Evolutionary conservation across 2,113 vertebrate species (phyloP).

Genomic region (Pongo pygmaeus): DNA sequence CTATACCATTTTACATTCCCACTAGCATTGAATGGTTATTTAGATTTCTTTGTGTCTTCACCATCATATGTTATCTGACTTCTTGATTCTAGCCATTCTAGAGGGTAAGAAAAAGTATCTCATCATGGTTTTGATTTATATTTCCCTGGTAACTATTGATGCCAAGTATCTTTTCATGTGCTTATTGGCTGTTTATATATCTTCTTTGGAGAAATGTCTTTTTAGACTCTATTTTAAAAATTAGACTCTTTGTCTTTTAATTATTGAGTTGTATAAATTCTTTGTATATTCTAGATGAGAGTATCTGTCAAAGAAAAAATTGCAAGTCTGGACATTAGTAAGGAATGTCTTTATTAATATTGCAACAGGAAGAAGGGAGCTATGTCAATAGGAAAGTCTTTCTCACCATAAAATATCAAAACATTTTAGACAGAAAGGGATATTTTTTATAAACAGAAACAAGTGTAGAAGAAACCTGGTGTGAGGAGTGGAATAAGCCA

Average conservation of each 20-base stretch:
- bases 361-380: background rate
- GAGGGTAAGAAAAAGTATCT: background rate
- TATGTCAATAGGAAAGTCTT: background rate
- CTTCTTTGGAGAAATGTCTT: background rate
- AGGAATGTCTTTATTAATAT: background rate
- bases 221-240: background rate
- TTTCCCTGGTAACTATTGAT: background rate
- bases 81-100: background rate
- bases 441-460: background rate
- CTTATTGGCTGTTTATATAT: background rate
- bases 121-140: background rate
- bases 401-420: background rate
- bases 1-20: background rate
- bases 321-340: background rate
- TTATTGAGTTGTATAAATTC: background rate
- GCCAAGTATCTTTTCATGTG: background rate
- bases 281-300: background rate
- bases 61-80: background rate
- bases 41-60: too few relatives aligned
- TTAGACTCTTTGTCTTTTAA: background rate
- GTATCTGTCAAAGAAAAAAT: background rate
- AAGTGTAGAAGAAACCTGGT: background rate
- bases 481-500: accelerated
- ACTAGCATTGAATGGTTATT: background rate
- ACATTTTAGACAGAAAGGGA: background rate